A percentile compares a stretch with the other conserved stretches of the same genome.
Conservation (phyloP, 2,888 invertebrate species). For the Campoplex nolae region DNA sequence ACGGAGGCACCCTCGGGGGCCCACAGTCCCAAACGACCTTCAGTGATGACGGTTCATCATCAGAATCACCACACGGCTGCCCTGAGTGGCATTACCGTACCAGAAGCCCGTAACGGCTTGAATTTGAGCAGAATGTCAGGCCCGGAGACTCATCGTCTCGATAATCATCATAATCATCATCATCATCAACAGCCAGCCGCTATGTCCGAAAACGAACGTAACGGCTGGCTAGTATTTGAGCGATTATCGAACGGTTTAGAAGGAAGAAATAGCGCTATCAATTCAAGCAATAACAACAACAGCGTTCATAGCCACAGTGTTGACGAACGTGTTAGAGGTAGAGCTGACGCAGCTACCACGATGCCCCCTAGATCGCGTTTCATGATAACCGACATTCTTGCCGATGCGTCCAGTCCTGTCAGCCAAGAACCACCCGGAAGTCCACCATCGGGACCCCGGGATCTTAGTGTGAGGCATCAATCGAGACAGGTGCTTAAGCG, state of each 20-base stretch:
- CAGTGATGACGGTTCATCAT: conserved; percentile 84
- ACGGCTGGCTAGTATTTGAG: conserved; percentile 71
- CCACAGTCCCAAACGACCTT: conserved; percentile 79
- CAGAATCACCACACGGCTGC: conserved; percentile 84
- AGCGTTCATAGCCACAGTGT: conserved; percentile 70
- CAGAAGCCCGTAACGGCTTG: conserved; percentile 77
- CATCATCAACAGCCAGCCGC: conserved; percentile 71
- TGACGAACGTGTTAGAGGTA: conserved; percentile 40
- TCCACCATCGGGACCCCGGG: conserved; percentile 86
- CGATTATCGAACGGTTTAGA: conserved; percentile 78
- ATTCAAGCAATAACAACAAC: conserved; percentile 64
- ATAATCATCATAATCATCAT: conserved; percentile 72
- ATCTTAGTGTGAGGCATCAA: conserved; percentile 87
- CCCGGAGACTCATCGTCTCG: conserved; percentile 78
- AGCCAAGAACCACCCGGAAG: conserved; percentile 81
- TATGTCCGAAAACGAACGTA: conserved; percentile 61
- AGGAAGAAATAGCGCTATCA: conserved; percentile 68
- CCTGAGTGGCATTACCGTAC: conserved; percentile 81
- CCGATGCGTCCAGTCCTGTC: conserved; percentile 85
- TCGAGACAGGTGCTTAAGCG: conserved; percentile 85
- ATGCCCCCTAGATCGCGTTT: conserved; percentile 91
- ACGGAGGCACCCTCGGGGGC: conserved; percentile 82
- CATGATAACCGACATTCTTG: conserved; percentile 96
- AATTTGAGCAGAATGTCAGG: conserved; percentile 82
- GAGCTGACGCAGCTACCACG: conserved; percentile 77